Base-by-base conservation (phyloP, 2,888 invertebrate genomes). In the Drosophila hamatofila region DNA sequence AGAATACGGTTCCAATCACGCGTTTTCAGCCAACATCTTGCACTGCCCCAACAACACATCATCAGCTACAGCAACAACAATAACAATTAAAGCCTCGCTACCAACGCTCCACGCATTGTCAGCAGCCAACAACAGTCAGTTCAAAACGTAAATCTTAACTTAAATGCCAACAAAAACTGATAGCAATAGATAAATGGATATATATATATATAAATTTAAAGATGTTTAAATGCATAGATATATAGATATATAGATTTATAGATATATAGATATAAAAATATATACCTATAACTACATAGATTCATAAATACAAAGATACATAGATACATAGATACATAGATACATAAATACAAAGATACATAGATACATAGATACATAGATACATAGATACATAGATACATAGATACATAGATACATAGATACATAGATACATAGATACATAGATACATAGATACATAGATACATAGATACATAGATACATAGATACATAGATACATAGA, bases 21-120 rank as follows among this genome's bases (percentile, higher is more conserved):
- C 83, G 78, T 80, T 82, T 74, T 65, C 83, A 83, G 83, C 30
- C 57, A 52, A 25, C 49, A 64, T 78, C 80, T 84, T 66, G 84
- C 88, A 85, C 81, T 83, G 84, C 72, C 48, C 54, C 54, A 48
- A 46, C 44, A 52, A 46, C 44, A 56, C 59, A 33, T 8, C n/a
- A 16, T 16, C 37, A 8, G 16, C 54, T 27, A 35, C 44, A 52
- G 35, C 44, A 56, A 48, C 68, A 54, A 33, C 63, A 60, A 33
- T 58, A 57, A 25, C 62, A 37, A 49, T 25, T 35, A 48, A 23
- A 35, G 42, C 52, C 30, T 21, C 73, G 64, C 80, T 72, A 72
- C 51, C 83, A 79, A 79, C 70, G 57, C 52, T 25, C 51, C 79
- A 80, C 70, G 63, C 68, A 76, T 49, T 73, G 52, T 51, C 75